Evolutionary conservation across 2,113 vertebrate genomes (phyloP).

Genomic region (Cnemophilus loriae): DNA sequence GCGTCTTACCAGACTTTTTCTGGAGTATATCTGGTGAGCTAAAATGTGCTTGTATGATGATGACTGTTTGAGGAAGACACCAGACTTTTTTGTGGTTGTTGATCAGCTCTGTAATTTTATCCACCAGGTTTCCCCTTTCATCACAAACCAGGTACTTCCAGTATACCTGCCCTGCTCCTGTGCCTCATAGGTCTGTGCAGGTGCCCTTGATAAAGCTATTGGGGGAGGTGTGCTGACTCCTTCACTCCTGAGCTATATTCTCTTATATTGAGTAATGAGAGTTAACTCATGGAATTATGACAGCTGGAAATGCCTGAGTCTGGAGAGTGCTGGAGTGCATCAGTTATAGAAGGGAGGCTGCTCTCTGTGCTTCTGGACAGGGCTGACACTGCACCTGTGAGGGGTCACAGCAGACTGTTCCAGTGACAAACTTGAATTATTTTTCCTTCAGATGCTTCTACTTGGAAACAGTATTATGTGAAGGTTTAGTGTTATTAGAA

Average conservation of each 20-base stretch:
- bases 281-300: background rate
- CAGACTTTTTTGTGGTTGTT: background rate
- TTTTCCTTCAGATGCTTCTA: background rate
- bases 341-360: background rate
- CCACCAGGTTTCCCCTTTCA: background rate
- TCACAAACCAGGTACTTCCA: background rate
- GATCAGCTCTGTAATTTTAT: background rate
- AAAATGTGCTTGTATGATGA: background rate
- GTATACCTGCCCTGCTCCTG: background rate
- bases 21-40: background rate
- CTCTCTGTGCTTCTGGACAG: background rate
- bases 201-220: background rate
- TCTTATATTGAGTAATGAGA: background rate
- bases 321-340: background rate
- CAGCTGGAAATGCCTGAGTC: background rate
- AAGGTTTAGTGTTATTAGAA: background rate
- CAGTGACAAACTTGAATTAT: background rate
- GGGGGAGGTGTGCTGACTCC: accelerated
- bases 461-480: background rate
- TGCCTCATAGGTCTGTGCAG: accelerated
- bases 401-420: accelerated
- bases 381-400: background rate
- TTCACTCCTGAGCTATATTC: background rate
- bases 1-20: background rate
- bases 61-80: background rate